A percentile compares a stretch with the other conserved stretches of the same genome.
Evolutionary conservation across 2,888 invertebrate genomes (phyloP).

Genomic region (Sphecodes monilicornis): DNA sequence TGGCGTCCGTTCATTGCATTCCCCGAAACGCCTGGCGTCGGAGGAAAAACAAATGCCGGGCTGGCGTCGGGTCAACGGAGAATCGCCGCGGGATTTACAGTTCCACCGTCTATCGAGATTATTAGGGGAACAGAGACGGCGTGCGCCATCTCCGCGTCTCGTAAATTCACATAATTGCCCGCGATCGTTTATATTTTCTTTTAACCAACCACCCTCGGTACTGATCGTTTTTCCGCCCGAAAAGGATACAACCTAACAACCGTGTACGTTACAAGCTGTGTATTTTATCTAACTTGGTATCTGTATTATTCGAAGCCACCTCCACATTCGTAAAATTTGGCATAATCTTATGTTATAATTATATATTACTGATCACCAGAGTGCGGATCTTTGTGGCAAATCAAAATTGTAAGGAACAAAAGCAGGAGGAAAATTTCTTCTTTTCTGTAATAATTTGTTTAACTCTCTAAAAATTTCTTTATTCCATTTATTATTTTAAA

Average conservation of each 20-base stretch:
- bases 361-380: no score
- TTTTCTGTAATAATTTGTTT: no score
- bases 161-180: not conserved
- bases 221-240: not conserved
- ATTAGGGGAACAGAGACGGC: conserved; percentile 12
- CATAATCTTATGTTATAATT: no score
- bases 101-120: conserved; percentile 24
- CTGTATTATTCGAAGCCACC: no score
- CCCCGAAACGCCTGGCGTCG: conserved; percentile 50
- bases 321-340: no score
- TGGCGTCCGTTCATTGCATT: conserved; percentile 25
- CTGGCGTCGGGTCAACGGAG: conserved; percentile 49
- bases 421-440: no score
- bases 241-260: not conserved
- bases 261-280: not conserved
- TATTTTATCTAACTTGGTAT: no score
- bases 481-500: no score
- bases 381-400: no score
- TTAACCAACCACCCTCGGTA: not conserved
- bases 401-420: no score
- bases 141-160: not conserved
- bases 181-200: conserved; percentile 11
- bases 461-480: no score
- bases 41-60: conserved; percentile 41
- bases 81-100: conserved; percentile 36